These are phyloP conservation scores for Ecdyonurus torrentis DNA, from an alignment of 2,888 invertebrate species.

Conservation along the genomic window DNA sequence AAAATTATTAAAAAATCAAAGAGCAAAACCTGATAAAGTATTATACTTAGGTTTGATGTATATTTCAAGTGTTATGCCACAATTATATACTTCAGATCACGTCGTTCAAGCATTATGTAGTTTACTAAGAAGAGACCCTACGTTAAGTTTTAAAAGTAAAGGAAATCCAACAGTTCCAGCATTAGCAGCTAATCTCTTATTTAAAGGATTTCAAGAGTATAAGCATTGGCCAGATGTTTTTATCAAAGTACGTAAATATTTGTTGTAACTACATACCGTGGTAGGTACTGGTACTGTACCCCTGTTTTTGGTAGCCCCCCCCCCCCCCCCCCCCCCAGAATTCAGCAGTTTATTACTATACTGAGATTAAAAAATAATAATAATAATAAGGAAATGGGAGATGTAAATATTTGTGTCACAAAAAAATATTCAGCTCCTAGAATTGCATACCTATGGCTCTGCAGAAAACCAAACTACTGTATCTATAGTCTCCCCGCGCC, in stretches of 20 bases:
- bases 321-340: too few species aligned
- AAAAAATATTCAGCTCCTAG: too few species aligned
- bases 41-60: slow-evolving; percentile 63
- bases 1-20: slow-evolving; percentile 56
- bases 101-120: slow-evolving; percentile 56
- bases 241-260: slow-evolving; percentile 76
- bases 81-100: slow-evolving; percentile 25
- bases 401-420: too few species aligned
- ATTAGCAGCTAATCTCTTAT: slow-evolving; percentile 65
- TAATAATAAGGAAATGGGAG: too few species aligned
- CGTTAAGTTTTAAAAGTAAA: slow-evolving; percentile 55
- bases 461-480: too few species aligned
- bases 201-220: slow-evolving; percentile 64
- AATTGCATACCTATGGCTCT: too few species aligned
- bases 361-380: too few species aligned
- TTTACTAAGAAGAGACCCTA: slow-evolving; percentile 56
- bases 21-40: slow-evolving; percentile 69
- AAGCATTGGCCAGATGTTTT: slow-evolving; percentile 84
- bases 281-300: too few species aligned
- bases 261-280: too few species aligned
- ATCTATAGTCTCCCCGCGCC: too few species aligned
- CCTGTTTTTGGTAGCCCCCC: too few species aligned
- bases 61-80: slow-evolving; percentile 13
- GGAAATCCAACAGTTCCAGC: slow-evolving; percentile 57
- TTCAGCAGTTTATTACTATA: too few species aligned